Evolutionary conservation across 2,113 vertebrate species (phyloP), one percentile per base, ranked within the genome.

Genomic region (Jacana jacana): DNA sequence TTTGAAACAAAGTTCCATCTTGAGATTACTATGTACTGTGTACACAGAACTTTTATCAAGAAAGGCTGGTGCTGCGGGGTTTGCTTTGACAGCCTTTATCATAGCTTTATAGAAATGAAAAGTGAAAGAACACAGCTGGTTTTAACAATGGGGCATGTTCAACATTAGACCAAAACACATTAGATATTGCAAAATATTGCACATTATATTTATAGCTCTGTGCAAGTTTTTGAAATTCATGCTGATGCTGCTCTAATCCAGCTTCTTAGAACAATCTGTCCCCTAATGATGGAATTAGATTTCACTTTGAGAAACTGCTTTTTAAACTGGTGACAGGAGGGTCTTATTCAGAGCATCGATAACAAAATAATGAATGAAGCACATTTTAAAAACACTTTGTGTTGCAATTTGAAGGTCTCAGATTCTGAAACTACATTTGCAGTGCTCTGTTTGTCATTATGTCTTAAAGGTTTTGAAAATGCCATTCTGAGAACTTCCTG

Each of bases 1-100:
- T 97, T 98, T 98, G 97, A 98, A 98, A 98, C 98, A 98, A 98
- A 98, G 98, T 98, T 98, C 98, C 98, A 98, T 98, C 98, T 98
- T 98, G 97, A 98, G 98, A 98, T 98, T 98, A 97, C 98, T 98
- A 96, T 97, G 97, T 97, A 98, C 98, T 98, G 96, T 98, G 97
- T 98, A 98, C 97, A 98, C 94, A 98, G 98, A 98, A 98, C 98
- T 98, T 98, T 97, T 98, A 98, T 97, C 97, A 98, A 98, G 98
- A 97, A 98, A 98, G 98, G 97, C 97, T 96, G 96, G 97, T 89
- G 98, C 97, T 91, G 95, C 96, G 81, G 96, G 97, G 66, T 97
- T 98, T 98, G 98, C 98, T 98, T 98, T 98, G 98, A 98, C 98
- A 98, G 98, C 97, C 97, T 98, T 98, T 98, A 98, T 98, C 97